Evolutionary conservation across 2,888 invertebrate genomes (phyloP), one percentile per base, ranked within the genome.

Genomic region (Leptopilina syphax): DNA sequence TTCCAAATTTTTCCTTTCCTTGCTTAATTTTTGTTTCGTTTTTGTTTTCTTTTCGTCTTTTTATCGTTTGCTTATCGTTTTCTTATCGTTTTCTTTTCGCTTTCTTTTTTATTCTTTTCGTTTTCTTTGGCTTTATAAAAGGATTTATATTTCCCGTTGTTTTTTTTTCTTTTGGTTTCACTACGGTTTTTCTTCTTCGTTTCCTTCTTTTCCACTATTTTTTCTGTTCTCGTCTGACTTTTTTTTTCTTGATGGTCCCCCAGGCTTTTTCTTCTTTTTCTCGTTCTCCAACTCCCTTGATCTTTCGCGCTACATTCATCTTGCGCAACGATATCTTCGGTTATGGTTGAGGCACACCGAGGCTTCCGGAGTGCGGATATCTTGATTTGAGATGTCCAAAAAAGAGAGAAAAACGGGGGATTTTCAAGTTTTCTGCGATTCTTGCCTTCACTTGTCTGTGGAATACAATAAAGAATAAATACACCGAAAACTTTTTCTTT

Each of bases 261-360:
- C 5, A 66, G 7, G 13, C 10, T 67, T 67, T 44, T 44, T 67
- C 18, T 44, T n/a, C 76, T 12, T 73, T 50, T 50, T 60, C 41
- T 54, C 34, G 13, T 63, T 67, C 57, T 60, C 67, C 65, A 57
- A 41, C 44, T 76, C 76, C 13, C 57, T 41, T 34, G 66, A 50
- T 54, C 13, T 60, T 63, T 76, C 24, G 18, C 12, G 76, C 63
- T 76, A 65, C 76, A 65, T 65, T 76, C 65, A 65, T 76, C 76
- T 76, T 76, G 60, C 24, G 47, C 50, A 50, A 34, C 7, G 70
- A 70, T 70, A 70, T 70, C 70, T 70, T 78, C 79, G 65, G 60
- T 79, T 66, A n/a, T 80, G 65, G 77, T 78, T 60, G 24, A 70
- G 67, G 44, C 67, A 67, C 27, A 67, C 27, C 27, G 54, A 50